phyloP scores from a whole-genome alignment of 1,140 invertebrate genomes.

The Aethina tumida region DNA sequence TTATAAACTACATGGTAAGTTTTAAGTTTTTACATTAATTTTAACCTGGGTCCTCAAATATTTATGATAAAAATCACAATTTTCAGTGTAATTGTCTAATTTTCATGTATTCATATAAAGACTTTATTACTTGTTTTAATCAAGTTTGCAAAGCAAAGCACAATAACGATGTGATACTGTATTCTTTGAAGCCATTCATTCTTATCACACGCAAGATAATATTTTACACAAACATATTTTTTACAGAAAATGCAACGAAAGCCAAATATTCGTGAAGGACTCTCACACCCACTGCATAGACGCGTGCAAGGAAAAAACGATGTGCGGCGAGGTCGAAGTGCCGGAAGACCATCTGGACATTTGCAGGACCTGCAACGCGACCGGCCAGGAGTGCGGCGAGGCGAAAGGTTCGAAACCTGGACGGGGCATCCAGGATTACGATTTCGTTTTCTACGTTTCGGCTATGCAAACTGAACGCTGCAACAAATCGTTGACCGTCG shows the following conservation, averaged over 20 bases:
- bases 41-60: too few relatives aligned
- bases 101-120: too few relatives aligned
- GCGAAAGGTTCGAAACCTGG: conserved; percentile 39
- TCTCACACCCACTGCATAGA: conserved; percentile 81
- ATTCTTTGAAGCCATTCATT: too few relatives aligned
- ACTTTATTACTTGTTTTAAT: too few relatives aligned
- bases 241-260: conserved; percentile 66
- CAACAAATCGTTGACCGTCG: conserved; percentile 80
- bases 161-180: too few relatives aligned
- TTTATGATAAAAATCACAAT: too few relatives aligned
- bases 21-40: too few relatives aligned
- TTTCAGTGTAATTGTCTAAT: too few relatives aligned
- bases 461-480: conserved; percentile 88
- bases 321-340: conserved; percentile 90
- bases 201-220: not conserved
- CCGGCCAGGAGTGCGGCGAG: conserved; percentile 66
- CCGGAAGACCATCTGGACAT: conserved; percentile 87
- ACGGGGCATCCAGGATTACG: conserved; percentile 66
- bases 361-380: conserved; percentile 75
- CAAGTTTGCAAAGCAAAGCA: too few relatives aligned
- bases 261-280: conserved; percentile 73
- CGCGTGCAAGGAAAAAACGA: conserved; percentile 71
- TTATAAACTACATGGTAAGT: too few relatives aligned
- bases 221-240: conserved; percentile 6
- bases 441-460: conserved; percentile 97